Percentiles rank a stretch among this genome's conserved stretches.
Evolutionary conservation across 2,113 vertebrate species (phyloP).

Genomic region (Malurus cyaneus): DNA sequence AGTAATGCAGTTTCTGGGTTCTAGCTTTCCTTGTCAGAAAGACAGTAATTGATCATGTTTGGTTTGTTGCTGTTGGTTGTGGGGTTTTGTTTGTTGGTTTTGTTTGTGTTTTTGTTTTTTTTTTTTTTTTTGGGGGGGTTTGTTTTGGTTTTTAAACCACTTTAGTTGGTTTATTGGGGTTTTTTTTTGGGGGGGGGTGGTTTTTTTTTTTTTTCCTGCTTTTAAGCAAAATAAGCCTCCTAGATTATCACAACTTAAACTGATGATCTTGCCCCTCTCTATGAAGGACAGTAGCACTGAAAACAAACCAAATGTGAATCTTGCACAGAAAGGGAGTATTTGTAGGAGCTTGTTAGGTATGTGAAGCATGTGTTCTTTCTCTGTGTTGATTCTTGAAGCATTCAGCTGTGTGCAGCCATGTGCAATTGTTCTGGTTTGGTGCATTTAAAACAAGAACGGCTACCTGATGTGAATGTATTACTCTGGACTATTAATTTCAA

Average conservation of each 20-base stretch:
- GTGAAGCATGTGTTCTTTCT: background rate
- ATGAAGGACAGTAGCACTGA: background rate
- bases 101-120: background rate
- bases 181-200: too few species aligned
- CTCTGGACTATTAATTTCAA: background rate
- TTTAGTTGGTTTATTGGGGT: background rate
- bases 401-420: background rate
- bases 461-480: background rate
- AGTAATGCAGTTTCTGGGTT: background rate
- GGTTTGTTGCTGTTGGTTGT: background rate
- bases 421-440: background rate
- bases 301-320: background rate
- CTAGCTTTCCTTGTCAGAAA: background rate
- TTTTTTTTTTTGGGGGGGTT: too few species aligned
- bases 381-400: background rate
- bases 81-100: background rate
- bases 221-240: background rate
- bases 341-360: background rate
- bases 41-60: fast-evolving
- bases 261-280: background rate
- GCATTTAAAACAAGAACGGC: background rate
- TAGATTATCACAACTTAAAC: background rate
- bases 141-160: background rate
- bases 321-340: background rate
- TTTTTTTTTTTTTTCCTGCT: background rate